Evolutionary conservation across 2,888 invertebrate genomes (phyloP), one percentile per base, ranked within the genome.

Genomic region (Nymphalis polychloros): DNA sequence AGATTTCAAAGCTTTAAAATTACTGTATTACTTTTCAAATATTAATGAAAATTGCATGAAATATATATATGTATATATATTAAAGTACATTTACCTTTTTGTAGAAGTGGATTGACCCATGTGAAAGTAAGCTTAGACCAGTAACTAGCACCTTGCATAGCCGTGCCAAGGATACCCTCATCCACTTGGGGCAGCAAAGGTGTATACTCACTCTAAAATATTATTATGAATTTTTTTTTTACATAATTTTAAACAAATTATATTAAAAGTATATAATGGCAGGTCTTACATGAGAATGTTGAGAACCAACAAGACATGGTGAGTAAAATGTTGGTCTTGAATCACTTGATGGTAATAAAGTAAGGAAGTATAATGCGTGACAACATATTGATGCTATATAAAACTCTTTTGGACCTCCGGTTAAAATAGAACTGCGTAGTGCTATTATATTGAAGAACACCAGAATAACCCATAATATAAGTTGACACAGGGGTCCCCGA

Each of bases 81-180:
- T 4, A 41, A 41, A 41, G 41, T 13, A 41, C 41, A 41, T 17
- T 66, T 83, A 89, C 94, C 98, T 91, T 97, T 97, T 68, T 94
- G 87, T 86, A 98, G 95, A 67, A 98, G 87, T 2, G 97, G 96
- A 73, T 95, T 94, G 1, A 98, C 97, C 98, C 98, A 98, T 71
- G 95, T 93, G 84, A 98, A 97, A 31, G 96, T 86, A n/a, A 98
- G 89, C 80, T 94, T 95, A 0, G 97, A 97, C 2, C 95, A 79
- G 80, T 93, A 94, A 64, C 94, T 94, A 17, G 93, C 92, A 72
- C 95, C 94, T 86, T 97, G 97, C 94, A 97, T 96, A 2, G 97
- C 97, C 64, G 96, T 95, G 0, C 97, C 97, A 73, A 97, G 87
- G 76, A 96, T 94, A 69, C 93, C 93, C 76, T 96, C 95, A 82